Percentiles rank a stretch among this genome's conserved stretches.
These are phyloP conservation scores for Amblyraja radiata DNA, from an alignment of 2,797 vertebrate genomes.

Conservation along the genomic window DNA sequence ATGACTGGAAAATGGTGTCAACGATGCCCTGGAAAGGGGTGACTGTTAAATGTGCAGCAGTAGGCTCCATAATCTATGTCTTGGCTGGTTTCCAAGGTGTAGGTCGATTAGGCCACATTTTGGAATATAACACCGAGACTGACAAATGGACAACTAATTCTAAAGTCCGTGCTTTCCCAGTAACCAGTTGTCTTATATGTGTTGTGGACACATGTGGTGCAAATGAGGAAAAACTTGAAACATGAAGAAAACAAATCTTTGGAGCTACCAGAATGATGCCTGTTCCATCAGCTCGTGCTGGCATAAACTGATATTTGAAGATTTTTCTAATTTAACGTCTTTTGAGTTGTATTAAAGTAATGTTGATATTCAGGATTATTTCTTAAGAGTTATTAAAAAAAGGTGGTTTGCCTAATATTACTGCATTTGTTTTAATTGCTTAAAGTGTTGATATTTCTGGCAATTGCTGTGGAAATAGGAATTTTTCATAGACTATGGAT, in stretches of 20 bases:
- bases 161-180: conserved; percentile 88
- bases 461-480: background rate
- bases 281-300: background rate
- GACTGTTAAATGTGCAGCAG: conserved; percentile 89
- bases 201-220: conserved; percentile 94
- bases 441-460: conserved; percentile 5
- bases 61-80: conserved; percentile 82
- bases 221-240: conserved; percentile 85
- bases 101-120: conserved; percentile 81
- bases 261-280: background rate
- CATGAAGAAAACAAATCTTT: conserved; percentile 43
- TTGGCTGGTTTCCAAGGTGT: conserved; percentile 93
- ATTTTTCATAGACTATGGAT: background rate
- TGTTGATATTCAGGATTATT: conserved; percentile 15
- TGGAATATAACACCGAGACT: conserved; percentile 87
- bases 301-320: conserved; percentile 15
- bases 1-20: conserved; percentile 83
- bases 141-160: conserved; percentile 91
- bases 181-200: conserved; percentile 95
- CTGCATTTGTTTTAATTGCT: conserved; percentile 11
- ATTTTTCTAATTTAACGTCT: background rate
- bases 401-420: background rate
- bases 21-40: conserved; percentile 93
- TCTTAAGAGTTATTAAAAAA: background rate
- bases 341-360: background rate